A percentile compares a stretch with the other conserved stretches of the same genome.
phyloP scores from a whole-genome alignment of 2,888 invertebrate species.

The Cepaea hortensis region DNA sequence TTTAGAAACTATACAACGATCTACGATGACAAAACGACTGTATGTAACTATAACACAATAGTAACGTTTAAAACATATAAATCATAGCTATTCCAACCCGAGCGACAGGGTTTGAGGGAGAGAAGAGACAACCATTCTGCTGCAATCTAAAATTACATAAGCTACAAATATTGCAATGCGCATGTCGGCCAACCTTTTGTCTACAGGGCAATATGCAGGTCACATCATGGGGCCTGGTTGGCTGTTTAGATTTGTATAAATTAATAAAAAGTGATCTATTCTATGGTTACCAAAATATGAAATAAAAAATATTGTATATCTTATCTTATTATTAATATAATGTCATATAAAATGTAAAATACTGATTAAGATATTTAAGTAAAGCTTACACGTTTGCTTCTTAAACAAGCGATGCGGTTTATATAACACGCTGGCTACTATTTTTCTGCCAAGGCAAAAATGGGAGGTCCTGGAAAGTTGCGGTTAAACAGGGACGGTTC shows the following conservation, averaged over 20 bases:
- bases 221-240: not conserved
- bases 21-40: too few species aligned
- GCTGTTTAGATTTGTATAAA: not conserved
- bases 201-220: slow-evolving; percentile 13
- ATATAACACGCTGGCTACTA: not conserved
- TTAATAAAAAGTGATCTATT: not conserved
- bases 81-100: too few species aligned
- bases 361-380: not conserved
- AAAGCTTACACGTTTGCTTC: not conserved
- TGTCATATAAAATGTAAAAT: not conserved
- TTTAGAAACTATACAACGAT: too few species aligned
- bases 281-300: not conserved
- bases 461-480: not conserved
- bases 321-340: not conserved
- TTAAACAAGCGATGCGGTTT: not conserved
- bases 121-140: not conserved
- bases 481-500: not conserved
- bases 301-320: not conserved
- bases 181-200: slow-evolving; percentile 30
- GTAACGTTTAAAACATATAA: too few species aligned
- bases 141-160: too few species aligned
- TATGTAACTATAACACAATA: too few species aligned
- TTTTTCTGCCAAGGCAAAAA: not conserved
- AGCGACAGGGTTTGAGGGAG: not conserved
- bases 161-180: not conserved